Percentiles rank a stretch among this genome's conserved stretches.
These are phyloP conservation scores for Fragum sueziense DNA, from an alignment of 2,888 invertebrate species.

Conservation along the genomic window DNA sequence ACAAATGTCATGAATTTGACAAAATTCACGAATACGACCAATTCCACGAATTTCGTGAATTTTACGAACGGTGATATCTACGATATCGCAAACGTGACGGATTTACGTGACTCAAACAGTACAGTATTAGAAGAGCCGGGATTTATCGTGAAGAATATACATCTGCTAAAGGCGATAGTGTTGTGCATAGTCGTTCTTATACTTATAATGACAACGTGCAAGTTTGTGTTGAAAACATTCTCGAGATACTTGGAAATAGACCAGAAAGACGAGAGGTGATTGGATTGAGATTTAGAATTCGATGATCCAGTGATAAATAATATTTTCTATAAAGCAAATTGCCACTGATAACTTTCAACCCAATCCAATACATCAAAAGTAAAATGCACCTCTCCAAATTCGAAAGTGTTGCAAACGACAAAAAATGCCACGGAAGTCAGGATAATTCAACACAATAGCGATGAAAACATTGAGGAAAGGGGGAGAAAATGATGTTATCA, in stretches of 20 bases:
- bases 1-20: neutral
- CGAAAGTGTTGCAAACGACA: neutral
- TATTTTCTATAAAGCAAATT: neutral
- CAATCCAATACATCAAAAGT: neutral
- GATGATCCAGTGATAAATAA: neutral
- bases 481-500: neutral
- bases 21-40: too few relatives aligned
- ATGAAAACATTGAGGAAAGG: neutral
- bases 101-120: neutral
- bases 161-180: slow-evolving; percentile 46
- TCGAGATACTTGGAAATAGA: slow-evolving; percentile 42
- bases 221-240: slow-evolving; percentile 42
- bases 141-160: slow-evolving; percentile 44
- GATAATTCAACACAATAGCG: neutral
- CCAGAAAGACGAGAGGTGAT: slow-evolving; percentile 33
- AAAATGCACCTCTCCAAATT: neutral
- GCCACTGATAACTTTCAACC: neutral
- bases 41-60: too few relatives aligned
- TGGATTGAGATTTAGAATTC: neutral
- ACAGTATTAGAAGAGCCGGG: slow-evolving; percentile 18
- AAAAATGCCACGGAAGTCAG: neutral
- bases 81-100: neutral
- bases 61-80: too few relatives aligned
- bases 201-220: slow-evolving; percentile 41
- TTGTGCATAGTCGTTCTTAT: slow-evolving; percentile 43